These are phyloP conservation scores for Montipora cactus DNA, from an alignment of 64 coral and sea anemone species.

Conservation along the genomic window DNA sequence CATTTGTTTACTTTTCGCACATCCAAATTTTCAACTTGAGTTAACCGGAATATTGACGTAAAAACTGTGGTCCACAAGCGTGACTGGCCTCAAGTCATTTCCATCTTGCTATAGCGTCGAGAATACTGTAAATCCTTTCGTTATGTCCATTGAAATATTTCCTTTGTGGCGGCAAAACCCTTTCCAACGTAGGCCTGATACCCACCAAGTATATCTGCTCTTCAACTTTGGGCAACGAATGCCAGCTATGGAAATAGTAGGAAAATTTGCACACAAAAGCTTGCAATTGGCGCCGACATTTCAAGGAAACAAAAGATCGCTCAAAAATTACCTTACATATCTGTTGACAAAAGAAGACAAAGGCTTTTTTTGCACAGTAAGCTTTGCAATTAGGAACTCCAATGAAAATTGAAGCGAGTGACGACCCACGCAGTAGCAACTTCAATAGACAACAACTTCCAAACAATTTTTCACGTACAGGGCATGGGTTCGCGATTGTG, in stretches of 20 bases:
- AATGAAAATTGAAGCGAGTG: neutral
- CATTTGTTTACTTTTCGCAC: conserved; percentile 29
- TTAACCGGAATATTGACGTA: neutral
- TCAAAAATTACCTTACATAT: conserved; percentile 4
- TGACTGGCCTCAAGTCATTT: neutral
- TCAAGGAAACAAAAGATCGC: neutral
- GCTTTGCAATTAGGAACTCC: conserved; percentile 16
- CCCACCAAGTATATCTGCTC: neutral
- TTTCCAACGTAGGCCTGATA: too few species aligned
- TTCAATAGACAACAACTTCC: neutral
- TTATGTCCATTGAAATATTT: neutral
- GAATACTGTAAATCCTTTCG: neutral
- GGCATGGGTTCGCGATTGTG: neutral
- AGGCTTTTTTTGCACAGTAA: neutral
- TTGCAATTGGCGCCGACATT: neutral
- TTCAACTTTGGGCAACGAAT: neutral
- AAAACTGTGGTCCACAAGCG: conserved; percentile 12
- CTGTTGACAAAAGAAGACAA: conserved; percentile 39
- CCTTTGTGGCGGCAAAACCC: too few species aligned
- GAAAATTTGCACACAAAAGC: neutral
- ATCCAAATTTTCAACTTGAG: conserved; percentile 30
- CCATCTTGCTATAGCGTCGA: neutral
- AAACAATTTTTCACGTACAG: neutral
- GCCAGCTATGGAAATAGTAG: neutral
- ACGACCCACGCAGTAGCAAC: neutral